Percentiles rank a stretch among this genome's conserved stretches.
These are phyloP conservation scores for Phrixothrix hirtus DNA, from an alignment of 2,888 invertebrate species.

Conservation along the genomic window DNA sequence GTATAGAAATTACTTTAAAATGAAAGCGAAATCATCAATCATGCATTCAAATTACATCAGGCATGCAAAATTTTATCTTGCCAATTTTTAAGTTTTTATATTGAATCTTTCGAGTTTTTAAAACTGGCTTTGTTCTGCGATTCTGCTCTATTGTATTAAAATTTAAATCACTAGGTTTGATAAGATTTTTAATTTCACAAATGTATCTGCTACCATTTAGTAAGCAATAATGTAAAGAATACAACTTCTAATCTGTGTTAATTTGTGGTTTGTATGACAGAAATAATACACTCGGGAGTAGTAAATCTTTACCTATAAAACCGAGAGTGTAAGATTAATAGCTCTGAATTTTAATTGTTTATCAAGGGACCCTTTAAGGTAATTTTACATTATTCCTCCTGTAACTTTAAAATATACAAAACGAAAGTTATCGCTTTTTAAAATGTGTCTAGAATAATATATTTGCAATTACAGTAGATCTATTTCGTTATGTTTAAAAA, in stretches of 20 bases:
- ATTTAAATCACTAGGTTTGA: no score
- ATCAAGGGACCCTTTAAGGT: constrained; percentile 1
- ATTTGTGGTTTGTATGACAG: constrained; percentile 25
- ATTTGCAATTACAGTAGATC: no score
- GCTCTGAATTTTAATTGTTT: constrained; percentile 6
- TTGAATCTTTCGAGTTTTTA: constrained; percentile 20
- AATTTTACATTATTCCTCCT: constrained; percentile 1
- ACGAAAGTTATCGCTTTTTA: no score
- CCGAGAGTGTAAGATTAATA: constrained; percentile 10
- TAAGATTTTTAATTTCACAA: no score
- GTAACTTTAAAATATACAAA: no score
- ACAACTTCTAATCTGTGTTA: constrained; percentile 28
- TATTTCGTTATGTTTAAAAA: no score
- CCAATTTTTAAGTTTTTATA: constrained; percentile 16
- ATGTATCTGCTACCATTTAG: constrained; percentile 1
- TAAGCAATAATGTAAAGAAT: not conserved
- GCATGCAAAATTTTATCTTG: constrained; percentile 9
- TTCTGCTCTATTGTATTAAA: no score
- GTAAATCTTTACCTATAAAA: constrained; percentile 7
- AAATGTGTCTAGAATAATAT: no score
- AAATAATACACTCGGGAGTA: constrained; percentile 10
- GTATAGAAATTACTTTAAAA: constrained; percentile 26
- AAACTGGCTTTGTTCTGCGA: constrained; percentile 8
- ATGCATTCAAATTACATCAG: constrained; percentile 17
- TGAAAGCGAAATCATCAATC: constrained; percentile 27